Conservation (phyloP, 2,797 vertebrate species). For the Hylomyscus alleni region DNA sequence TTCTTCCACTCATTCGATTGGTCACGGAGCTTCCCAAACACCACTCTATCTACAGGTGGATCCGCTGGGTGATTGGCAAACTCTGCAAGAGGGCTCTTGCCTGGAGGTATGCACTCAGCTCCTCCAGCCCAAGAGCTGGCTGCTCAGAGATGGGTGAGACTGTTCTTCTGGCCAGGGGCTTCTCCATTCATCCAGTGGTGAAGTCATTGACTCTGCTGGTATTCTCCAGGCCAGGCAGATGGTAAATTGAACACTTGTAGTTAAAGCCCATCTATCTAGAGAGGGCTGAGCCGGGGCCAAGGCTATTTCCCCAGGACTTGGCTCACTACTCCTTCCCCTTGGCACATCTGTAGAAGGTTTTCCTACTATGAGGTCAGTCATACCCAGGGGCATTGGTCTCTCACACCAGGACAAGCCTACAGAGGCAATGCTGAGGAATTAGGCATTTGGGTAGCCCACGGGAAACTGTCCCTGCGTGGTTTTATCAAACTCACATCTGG, state of each 20-base stretch:
- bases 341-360: slow-evolving; percentile 53
- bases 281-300: slow-evolving; percentile 61
- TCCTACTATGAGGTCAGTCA: background rate
- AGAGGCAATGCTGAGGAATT: background rate
- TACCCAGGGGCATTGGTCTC: background rate
- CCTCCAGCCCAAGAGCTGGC: background rate
- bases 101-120: background rate
- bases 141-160: background rate
- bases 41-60: background rate
- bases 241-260: slow-evolving; percentile 30
- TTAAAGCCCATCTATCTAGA: background rate
- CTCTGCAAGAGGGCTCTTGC: background rate
- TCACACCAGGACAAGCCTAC: slow-evolving; percentile 37
- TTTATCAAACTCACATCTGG: slow-evolving; percentile 6
- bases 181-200: background rate
- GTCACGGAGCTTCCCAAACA: rapidly evolving
- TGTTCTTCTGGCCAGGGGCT: background rate
- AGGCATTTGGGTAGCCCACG: background rate
- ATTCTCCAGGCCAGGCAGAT: background rate
- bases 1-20: rapidly evolving
- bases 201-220: background rate
- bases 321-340: background rate
- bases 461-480: background rate
- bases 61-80: background rate
- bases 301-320: slow-evolving; percentile 44